Conservation (phyloP, 2,888 invertebrate genomes). For the Tuta absoluta region DNA sequence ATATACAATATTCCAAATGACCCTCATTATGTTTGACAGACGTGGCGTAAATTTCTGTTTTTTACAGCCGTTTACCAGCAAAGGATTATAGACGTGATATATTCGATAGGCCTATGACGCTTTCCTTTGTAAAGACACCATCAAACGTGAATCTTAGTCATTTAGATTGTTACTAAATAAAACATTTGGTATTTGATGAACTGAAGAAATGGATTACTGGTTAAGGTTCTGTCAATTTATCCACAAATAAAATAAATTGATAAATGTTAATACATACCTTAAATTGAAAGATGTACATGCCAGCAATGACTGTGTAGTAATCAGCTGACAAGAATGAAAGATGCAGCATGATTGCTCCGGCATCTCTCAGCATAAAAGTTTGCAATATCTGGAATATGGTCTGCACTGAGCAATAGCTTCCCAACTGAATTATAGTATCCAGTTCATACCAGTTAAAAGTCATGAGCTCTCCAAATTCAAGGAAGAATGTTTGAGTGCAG, state of each 20-base stretch:
- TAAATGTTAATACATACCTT: slow-evolving; percentile 82
- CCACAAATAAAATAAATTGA: no score
- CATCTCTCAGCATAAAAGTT: slow-evolving; percentile 87
- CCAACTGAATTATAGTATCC: slow-evolving; percentile 81
- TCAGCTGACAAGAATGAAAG: slow-evolving; percentile 91
- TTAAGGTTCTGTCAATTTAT: neutral
- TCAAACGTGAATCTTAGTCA: no score
- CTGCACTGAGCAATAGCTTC: slow-evolving; percentile 86
- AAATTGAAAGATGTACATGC: slow-evolving; percentile 90
- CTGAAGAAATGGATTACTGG: neutral
- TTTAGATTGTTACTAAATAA: no score
- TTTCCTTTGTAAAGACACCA: no score
- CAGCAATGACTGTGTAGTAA: slow-evolving; percentile 91
- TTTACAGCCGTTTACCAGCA: no score
- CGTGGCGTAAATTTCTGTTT: no score
- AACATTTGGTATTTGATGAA: no score
- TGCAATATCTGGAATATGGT: slow-evolving; percentile 89
- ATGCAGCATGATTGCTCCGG: slow-evolving; percentile 91
- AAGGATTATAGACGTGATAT: no score
- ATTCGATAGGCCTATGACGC: no score
- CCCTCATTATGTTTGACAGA: no score
- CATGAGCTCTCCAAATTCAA: slow-evolving; percentile 86
- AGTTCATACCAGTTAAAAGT: slow-evolving; percentile 86
- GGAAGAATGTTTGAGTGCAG: slow-evolving; percentile 88
- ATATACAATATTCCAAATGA: no score